Evolutionary conservation across 2,888 invertebrate species (phyloP).

Genomic region (Dorcus hopei): DNA sequence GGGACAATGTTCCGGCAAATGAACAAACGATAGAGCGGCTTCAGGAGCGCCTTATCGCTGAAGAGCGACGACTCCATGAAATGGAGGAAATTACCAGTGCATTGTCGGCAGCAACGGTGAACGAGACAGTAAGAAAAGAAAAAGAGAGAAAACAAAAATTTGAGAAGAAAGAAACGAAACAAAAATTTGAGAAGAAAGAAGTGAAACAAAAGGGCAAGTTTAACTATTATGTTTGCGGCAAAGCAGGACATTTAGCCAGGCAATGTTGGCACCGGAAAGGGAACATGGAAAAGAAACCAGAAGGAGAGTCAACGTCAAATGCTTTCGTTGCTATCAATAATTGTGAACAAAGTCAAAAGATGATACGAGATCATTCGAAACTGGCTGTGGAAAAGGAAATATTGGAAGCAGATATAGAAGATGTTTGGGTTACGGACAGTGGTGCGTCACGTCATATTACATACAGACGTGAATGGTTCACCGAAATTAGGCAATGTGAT

Average conservation of each 20-base stretch:
- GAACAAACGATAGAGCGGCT: not conserved
- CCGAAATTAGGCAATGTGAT: no score
- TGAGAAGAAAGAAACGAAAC: no score
- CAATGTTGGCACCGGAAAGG: constrained; percentile 11
- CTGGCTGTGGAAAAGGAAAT: no score
- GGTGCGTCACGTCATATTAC: constrained; percentile 20
- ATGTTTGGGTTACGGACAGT: constrained; percentile 29
- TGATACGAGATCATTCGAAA: not conserved
- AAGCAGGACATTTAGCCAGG: constrained; percentile 21
- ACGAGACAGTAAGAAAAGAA: not conserved
- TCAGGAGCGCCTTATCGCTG: not conserved
- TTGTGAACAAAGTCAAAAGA: not conserved
- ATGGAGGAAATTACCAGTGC: not conserved
- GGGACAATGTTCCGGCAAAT: not conserved
- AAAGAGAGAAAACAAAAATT: no score
- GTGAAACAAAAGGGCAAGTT: not conserved
- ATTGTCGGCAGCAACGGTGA: not conserved
- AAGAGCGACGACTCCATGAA: not conserved
- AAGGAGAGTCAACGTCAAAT: not conserved
- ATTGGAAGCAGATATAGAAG: not conserved
- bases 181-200: no score
- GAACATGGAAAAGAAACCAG: not conserved
- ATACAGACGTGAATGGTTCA: no score
- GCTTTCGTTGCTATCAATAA: not conserved
- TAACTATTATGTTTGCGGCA: constrained; percentile 15